Base-by-base conservation (phyloP, 1,140 invertebrate species). In the Eufriesea mexicana region DNA sequence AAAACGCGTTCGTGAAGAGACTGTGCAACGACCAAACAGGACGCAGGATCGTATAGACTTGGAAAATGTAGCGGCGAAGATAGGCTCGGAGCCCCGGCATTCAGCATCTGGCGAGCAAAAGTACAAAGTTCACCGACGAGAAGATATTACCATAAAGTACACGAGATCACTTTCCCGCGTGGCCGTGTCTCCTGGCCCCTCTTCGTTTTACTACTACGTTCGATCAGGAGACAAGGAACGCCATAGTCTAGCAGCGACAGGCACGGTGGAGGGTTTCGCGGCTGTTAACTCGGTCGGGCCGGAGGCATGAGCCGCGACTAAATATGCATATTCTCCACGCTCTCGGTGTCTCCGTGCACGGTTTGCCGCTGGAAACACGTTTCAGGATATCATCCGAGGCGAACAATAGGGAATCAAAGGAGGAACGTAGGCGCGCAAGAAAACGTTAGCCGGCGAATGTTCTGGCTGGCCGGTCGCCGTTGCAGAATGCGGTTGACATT, bases 401-500 rank as follows among this genome's bases (percentile, higher is more conserved):
- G 85, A 90, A 91, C 91, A 90, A 91, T 90, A 75, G 85, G 62
- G 79, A 86, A 84, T 86, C 68, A 85, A 79, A 77, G 47, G 54
- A 42, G 55, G 51, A 72, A 84, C 76, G 85, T 87, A 87, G 66
- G 85, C 83, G 79, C 74, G 70, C 71, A 45, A 66, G 76, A 57
- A 75, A 68, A 68, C 78, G 86, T 73, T 81, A 79, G 51, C 62
- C 80, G 83, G 79, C 85, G 86, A 84, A 89, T 86, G 84, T 87
- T 78, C 86, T 88, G 84, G 55, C 84, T 86, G 75, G 62, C 51
- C 76, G 77, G 59, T 72, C 54, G 74, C 51, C 71, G 64, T 83
- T 62, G 81, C 59, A 89, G 85, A 90, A 84, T 82, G 77, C 77
- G 79, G 84, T 87, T 92, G 87, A 92, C 86, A 88, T 89, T 89